These are phyloP conservation scores for Saturnia japonica DNA, from an alignment of 2,888 invertebrate species.

Conservation along the genomic window DNA sequence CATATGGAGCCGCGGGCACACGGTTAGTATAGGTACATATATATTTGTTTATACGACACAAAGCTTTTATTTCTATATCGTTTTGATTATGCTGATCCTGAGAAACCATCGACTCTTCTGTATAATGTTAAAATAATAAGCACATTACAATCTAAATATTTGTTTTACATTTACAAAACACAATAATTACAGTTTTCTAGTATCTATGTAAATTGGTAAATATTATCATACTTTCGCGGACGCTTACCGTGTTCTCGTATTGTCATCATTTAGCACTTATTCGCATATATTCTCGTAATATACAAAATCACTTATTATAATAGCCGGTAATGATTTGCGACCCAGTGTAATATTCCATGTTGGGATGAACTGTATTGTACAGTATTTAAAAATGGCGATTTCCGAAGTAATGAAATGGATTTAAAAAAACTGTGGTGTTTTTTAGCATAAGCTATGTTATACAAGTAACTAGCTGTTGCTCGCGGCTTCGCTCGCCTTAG, in stretches of 20 bases:
- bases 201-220: constrained; percentile 8
- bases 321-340: neutral
- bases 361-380: neutral
- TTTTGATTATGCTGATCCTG: neutral
- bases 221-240: constrained; percentile 13
- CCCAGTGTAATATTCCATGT: neutral
- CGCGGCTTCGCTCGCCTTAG: too few species aligned
- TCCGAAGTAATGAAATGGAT: too few species aligned
- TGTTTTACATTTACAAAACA: neutral
- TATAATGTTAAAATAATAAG: neutral
- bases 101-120: neutral
- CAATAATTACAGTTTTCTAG: constrained; percentile 9
- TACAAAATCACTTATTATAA: constrained; percentile 1
- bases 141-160: neutral
- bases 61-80: neutral
- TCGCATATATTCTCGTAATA: neutral
- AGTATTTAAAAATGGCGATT: neutral
- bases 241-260: neutral
- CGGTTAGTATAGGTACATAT: too few species aligned
- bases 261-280: constrained; percentile 12
- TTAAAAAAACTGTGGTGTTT: too few species aligned
- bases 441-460: too few species aligned
- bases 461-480: too few species aligned
- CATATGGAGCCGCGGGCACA: too few species aligned
- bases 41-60: too few species aligned